Evolutionary conservation across 2,113 vertebrate species (phyloP).

Genomic region (Heloderma charlesbogerti): DNA sequence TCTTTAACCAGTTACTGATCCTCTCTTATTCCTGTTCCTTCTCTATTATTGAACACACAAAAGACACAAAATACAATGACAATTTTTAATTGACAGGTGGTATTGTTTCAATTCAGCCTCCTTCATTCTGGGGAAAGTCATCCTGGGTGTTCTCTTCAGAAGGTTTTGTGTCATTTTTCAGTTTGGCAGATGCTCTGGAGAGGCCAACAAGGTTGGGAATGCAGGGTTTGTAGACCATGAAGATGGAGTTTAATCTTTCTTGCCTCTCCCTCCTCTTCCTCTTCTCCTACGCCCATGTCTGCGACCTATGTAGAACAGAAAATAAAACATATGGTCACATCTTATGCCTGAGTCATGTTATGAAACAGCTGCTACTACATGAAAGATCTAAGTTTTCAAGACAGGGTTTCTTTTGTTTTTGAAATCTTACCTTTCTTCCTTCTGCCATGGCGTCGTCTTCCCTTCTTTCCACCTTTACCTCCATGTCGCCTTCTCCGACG

Average conservation of each 20-base stretch:
- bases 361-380: neutral
- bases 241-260: constrained; percentile 5
- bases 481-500: constrained; percentile 14
- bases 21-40: neutral
- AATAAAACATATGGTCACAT: neutral
- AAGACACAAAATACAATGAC: constrained; percentile 8
- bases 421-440: neutral
- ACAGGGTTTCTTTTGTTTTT: neutral
- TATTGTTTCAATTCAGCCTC: constrained; percentile 32
- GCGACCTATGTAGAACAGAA: neutral
- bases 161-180: constrained; percentile 5
- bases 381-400: neutral
- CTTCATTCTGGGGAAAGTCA: neutral
- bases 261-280: neutral
- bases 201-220: neutral
- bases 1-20: too few species aligned
- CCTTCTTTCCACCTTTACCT: constrained; percentile 20
- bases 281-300: neutral
- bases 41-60: too few species aligned
- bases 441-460: neutral
- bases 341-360: neutral
- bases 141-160: constrained; percentile 4
- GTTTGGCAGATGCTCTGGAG: neutral
- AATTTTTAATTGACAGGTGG: constrained; percentile 34
- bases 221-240: neutral